A percentile compares a stretch with the other conserved stretches of the same genome.
Conservation (phyloP, 2,797 vertebrate genomes). For the Cyprinella venusta region DNA sequence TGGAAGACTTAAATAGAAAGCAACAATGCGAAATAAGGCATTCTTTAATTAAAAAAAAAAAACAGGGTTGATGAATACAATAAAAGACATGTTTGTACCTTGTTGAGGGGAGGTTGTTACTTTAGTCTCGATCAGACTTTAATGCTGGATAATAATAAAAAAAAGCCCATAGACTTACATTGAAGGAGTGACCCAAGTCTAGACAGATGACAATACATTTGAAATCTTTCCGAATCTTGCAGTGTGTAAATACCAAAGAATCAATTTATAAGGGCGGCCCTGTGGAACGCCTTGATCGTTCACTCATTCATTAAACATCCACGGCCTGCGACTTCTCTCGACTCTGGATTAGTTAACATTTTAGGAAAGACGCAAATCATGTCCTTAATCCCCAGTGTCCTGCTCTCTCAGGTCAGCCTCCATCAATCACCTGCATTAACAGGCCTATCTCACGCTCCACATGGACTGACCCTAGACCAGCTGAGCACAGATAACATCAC, state of each 20-base stretch:
- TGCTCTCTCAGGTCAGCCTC: slow-evolving; percentile 54
- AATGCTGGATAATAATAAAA: not conserved
- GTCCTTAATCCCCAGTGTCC: slow-evolving; percentile 70
- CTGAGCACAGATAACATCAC: slow-evolving; percentile 75
- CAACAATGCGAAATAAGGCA: not conserved
- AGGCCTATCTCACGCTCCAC: slow-evolving; percentile 70
- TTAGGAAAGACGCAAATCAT: slow-evolving; percentile 63
- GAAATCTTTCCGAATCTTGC: not conserved
- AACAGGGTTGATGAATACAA: not conserved
- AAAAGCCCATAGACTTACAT: not conserved
- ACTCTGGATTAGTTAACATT: slow-evolving; percentile 20
- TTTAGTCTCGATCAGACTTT: not conserved
- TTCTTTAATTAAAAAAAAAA: not conserved
- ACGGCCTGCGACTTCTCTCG: slow-evolving; percentile 40
- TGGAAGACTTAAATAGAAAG: slow-evolving; percentile 11
- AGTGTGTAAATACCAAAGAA: not conserved
- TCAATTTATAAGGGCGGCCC: not conserved
- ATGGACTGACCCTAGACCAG: slow-evolving; percentile 75
- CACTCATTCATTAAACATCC: slow-evolving; percentile 61
- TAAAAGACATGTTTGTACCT: not conserved
- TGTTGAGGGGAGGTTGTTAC: no score
- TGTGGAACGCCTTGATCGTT: slow-evolving; percentile 29
- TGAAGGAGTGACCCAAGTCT: not conserved
- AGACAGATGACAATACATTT: not conserved
- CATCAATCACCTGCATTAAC: slow-evolving; percentile 80